phyloP scores from a whole-genome alignment of 1,140 invertebrate species.

The Drosophila dunni region DNA sequence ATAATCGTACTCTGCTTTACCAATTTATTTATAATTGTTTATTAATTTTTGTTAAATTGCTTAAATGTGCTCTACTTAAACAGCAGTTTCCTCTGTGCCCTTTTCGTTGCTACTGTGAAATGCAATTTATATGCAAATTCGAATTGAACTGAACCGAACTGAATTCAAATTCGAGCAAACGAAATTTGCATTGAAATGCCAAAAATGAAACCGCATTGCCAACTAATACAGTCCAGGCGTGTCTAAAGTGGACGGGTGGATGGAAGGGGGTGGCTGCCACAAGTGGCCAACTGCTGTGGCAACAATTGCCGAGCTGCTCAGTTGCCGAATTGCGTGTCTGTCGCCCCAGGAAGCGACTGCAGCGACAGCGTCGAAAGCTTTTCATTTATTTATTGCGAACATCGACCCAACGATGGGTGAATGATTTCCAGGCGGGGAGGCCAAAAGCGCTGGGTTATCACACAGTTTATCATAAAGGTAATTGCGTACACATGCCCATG shows the following conservation, averaged over 20 bases:
- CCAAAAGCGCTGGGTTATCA: constrained; percentile 9
- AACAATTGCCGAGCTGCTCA: constrained; percentile 1
- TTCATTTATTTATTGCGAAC: constrained; percentile 74
- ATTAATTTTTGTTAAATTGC: constrained; percentile 21
- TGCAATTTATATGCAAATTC: constrained; percentile 81
- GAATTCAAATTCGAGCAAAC: constrained; percentile 75
- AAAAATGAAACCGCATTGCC: constrained; percentile 64
- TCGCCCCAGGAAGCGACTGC: constrained; percentile 59
- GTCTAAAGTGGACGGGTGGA: background rate
- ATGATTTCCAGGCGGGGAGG: background rate
- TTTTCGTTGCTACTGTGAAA: constrained; percentile 34
- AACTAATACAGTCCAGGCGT: constrained; percentile 59
- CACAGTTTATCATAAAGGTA: constrained; percentile 24
- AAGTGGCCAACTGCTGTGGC: constrained; percentile 35
- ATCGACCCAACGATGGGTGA: constrained; percentile 31
- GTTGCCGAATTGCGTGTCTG: constrained; percentile 8
- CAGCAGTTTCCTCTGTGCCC: background rate
- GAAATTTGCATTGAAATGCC: constrained; percentile 74
- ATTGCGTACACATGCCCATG: background rate
- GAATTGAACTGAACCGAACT: constrained; percentile 65
- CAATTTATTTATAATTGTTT: constrained; percentile 27
- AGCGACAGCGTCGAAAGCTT: constrained; percentile 48
- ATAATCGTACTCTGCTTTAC: constrained; percentile 6
- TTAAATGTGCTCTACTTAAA: constrained; percentile 21
- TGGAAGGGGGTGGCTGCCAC: constrained; percentile 25